These are phyloP conservation scores for Lepidocyrtinus sp. DNA, from an alignment of 2,888 invertebrate species.

Conservation along the genomic window DNA sequence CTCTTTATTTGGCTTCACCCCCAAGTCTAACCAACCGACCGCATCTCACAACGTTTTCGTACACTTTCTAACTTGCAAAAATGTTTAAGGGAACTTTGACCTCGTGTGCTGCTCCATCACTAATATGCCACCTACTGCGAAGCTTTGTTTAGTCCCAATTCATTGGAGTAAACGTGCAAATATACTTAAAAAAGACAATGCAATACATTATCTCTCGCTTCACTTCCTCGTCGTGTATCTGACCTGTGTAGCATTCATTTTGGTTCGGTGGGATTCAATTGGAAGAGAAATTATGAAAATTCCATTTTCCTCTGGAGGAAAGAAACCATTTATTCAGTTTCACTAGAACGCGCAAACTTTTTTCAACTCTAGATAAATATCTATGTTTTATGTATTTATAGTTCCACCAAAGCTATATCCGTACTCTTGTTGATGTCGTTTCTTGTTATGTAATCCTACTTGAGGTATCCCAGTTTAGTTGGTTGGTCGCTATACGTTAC, in stretches of 20 bases:
- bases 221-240: neutral
- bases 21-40: neutral
- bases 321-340: neutral
- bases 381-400: neutral
- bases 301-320: neutral
- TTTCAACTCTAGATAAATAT: neutral
- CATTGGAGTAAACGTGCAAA: neutral
- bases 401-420: too few relatives aligned
- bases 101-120: too few relatives aligned
- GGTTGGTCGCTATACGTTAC: neutral
- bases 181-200: too few relatives aligned
- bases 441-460: neutral
- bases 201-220: neutral
- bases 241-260: neutral
- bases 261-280: neutral
- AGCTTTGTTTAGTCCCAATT: neutral
- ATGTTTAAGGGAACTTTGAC: neutral
- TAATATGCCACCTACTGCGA: neutral
- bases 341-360: neutral
- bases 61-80: neutral
- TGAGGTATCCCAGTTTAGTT: neutral
- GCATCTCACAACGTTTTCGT: neutral
- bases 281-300: neutral
- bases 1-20: neutral
- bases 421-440: neutral